Percentiles rank a stretch among this genome's conserved stretches.
phyloP scores from a whole-genome alignment of 2,113 vertebrate species.

The Puma concolor region DNA sequence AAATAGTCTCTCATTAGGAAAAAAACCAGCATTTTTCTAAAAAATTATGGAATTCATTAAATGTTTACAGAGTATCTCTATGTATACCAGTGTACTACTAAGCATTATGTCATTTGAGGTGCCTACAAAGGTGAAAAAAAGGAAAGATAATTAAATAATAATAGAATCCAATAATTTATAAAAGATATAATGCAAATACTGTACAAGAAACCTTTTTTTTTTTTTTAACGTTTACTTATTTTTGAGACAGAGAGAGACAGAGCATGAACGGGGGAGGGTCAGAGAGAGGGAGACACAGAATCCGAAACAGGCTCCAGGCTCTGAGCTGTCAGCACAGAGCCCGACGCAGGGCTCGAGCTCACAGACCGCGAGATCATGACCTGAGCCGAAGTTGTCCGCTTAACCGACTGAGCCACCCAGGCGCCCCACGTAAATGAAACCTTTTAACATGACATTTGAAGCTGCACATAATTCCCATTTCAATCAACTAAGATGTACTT shows the following conservation, averaged over 20 bases:
- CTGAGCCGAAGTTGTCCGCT: too few relatives aligned
- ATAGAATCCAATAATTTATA: conserved; percentile 3
- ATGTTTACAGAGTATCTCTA: neutral
- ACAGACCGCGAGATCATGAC: too few relatives aligned
- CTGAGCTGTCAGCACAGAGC: too few relatives aligned
- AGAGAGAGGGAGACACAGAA: too few relatives aligned
- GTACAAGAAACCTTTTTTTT: neutral
- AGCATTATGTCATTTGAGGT: conserved; percentile 8
- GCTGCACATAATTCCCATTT: neutral
- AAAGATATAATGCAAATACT: conserved; percentile 2
- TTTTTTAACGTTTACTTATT: too few relatives aligned
- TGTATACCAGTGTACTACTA: neutral
- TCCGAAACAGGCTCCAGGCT: too few relatives aligned
- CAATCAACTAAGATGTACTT: neutral
- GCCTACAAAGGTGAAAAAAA: neutral
- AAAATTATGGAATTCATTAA: conserved; percentile 4
- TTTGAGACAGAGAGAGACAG: too few relatives aligned
- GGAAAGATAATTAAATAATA: neutral
- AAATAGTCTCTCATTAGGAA: conserved; percentile 43
- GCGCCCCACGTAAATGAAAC: neutral
- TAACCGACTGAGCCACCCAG: too few relatives aligned
- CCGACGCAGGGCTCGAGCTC: too few relatives aligned
- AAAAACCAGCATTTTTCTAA: neutral
- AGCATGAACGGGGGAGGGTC: too few relatives aligned
- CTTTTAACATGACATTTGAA: conserved; percentile 34